Evolutionary conservation across 2,888 invertebrate genomes (phyloP).

Genomic region (Trissoscelio sp.): DNA sequence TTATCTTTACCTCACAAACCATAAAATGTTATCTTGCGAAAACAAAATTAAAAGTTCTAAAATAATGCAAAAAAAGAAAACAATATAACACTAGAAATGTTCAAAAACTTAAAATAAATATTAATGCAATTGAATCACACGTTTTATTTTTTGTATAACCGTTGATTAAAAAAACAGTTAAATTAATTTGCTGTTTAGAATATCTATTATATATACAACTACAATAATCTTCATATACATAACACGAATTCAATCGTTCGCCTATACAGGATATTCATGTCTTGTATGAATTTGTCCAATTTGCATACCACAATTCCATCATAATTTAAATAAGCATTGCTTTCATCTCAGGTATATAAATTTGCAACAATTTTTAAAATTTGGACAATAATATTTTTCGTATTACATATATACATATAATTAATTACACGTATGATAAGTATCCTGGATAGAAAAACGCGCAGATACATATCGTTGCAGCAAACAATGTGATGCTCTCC

Average conservation of each 20-base stretch:
- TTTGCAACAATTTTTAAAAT: conserved; percentile 22
- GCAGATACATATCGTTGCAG: not conserved
- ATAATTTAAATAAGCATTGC: not conserved
- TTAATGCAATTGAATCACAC: conserved; percentile 26
- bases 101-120: not conserved
- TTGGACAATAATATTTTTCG: conserved; percentile 1
- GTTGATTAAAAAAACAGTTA: conserved; percentile 40
- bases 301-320: conserved; percentile 33
- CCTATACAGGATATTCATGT: conserved; percentile 48
- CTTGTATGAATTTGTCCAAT: conserved; percentile 3
- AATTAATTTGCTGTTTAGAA: conserved; percentile 43
- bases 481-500: conserved; percentile 4
- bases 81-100: not conserved
- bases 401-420: conserved; percentile 6
- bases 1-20: no score
- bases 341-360: not conserved
- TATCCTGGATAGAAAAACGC: conserved; percentile 43
- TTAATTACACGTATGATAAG: not conserved
- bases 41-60: no score
- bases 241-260: conserved; percentile 46
- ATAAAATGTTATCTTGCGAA: no score
- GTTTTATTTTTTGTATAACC: conserved; percentile 35
- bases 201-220: conserved; percentile 64
- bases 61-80: not conserved
- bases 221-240: conserved; percentile 64